Evolutionary conservation across 2,113 vertebrate species (phyloP).

Genomic region (Campylomormyrus numenius): DNA sequence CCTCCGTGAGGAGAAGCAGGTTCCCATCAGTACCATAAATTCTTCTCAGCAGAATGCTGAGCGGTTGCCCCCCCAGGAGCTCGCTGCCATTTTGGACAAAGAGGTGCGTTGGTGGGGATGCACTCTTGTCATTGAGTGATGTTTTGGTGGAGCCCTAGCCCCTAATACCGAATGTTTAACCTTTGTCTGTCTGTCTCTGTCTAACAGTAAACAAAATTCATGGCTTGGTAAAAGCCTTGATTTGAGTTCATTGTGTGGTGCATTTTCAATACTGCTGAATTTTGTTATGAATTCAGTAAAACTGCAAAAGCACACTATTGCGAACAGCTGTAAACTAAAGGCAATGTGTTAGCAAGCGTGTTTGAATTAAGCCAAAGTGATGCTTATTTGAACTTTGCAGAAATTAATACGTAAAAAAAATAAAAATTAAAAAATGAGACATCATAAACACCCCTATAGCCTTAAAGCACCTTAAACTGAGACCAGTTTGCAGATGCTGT

Average conservation of each 20-base stretch:
- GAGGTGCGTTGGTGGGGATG: constrained; percentile 63
- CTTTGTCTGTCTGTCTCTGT: background rate
- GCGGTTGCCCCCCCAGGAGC: constrained; percentile 65
- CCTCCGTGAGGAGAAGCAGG: constrained; percentile 87
- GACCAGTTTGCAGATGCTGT: background rate
- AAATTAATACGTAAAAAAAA: background rate
- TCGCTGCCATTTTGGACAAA: constrained; percentile 78
- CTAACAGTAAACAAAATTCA: background rate
- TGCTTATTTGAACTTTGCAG: background rate
- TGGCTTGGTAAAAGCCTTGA: background rate
- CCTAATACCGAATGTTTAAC: background rate
- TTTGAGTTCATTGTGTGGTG: too few species aligned
- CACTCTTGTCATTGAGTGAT: background rate
- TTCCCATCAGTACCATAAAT: constrained; percentile 73
- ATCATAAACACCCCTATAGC: background rate
- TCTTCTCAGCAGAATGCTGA: constrained; percentile 39
- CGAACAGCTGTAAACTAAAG: background rate
- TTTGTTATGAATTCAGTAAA: background rate
- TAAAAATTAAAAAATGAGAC: background rate
- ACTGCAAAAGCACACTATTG: background rate
- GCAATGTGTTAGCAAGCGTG: background rate
- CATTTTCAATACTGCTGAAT: background rate
- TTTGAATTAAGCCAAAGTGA: background rate
- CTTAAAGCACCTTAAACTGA: background rate
- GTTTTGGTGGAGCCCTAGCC: background rate